Evolutionary conservation across 2,797 vertebrate species (phyloP), one percentile per base, ranked within the genome.

Genomic region (Sphaeramia orbicularis): DNA sequence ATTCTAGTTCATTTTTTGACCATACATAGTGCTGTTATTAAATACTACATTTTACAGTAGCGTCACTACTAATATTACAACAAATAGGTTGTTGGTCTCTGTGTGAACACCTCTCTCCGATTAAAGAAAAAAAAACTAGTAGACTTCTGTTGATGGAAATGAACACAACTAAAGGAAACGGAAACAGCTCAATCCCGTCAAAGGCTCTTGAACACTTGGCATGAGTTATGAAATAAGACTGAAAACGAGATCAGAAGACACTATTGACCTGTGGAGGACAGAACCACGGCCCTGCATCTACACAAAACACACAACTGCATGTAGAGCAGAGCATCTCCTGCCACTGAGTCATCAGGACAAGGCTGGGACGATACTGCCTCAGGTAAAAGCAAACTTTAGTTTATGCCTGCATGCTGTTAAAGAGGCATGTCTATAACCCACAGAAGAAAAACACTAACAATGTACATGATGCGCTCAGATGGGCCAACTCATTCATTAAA

Each of bases 21-120:
- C 80, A 71, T 87, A 89, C 89, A 89, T 86, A 91, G 89, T 88
- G 87, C 87, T 79, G 90, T 86, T 78, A 86, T 83, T 90, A 84
- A 87, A 84, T 86, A 87, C 81, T 89, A 91, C 88, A 86, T 85
- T 86, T 82, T 90, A 90, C 86, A 90, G 90, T 91, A 89, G 89
- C 58, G 68, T 78, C 84, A 86, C 86, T 83, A 83, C 83, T 78
- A 86, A 89, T 82, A 84, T 78, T 74, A 90, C 85, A 83, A 88
- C 78, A 78, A 70, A 80, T 78, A 51, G 38, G 10, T 59, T 43
- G 44, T 65, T 76, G 89, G 80, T 88, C 84, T 88, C 82, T 50
- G 66, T 74, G 75, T 84, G 71, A 89, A 81, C 74, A 27, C 65
- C 71, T 84, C 69, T 30, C 63, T 75, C 63, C 12, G 42, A 44